phyloP scores from a whole-genome alignment of 2,113 vertebrate genomes.

The Epinephelus cyanopodus region DNA sequence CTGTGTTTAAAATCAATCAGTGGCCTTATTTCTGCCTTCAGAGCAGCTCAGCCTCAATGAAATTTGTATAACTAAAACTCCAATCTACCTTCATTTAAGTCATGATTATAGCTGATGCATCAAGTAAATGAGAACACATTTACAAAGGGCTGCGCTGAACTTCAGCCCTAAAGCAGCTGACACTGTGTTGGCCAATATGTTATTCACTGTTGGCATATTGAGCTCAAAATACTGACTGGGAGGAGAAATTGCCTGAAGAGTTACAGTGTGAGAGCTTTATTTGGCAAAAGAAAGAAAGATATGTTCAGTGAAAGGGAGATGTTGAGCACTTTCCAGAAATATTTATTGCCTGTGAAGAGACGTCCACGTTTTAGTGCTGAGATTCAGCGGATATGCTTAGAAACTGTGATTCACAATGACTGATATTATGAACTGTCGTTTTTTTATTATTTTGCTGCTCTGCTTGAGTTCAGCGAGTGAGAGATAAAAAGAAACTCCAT shows the following conservation, averaged over 20 bases:
- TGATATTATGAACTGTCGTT: slow-evolving; percentile 54
- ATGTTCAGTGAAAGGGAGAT: slow-evolving; percentile 34
- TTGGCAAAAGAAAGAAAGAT: slow-evolving; percentile 61
- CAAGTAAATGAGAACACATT: slow-evolving; percentile 3
- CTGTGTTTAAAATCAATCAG: background rate
- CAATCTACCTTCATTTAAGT: slow-evolving; percentile 25
- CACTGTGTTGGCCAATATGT: slow-evolving; percentile 29
- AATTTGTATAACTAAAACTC: slow-evolving; percentile 31
- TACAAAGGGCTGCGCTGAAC: background rate
- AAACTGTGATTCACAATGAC: slow-evolving; percentile 52
- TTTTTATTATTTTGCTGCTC: slow-evolving; percentile 40
- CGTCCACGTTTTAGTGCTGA: slow-evolving; percentile 38
- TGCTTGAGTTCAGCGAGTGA: slow-evolving; percentile 41
- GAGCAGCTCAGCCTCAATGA: background rate
- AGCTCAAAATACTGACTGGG: slow-evolving; percentile 34
- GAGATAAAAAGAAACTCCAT: slow-evolving; percentile 47
- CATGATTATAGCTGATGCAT: slow-evolving; percentile 28
- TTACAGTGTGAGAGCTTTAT: slow-evolving; percentile 62
- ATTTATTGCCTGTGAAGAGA: slow-evolving; percentile 66
- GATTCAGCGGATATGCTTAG: slow-evolving; percentile 28
- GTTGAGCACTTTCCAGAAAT: slow-evolving; percentile 51
- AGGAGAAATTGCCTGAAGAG: slow-evolving; percentile 56
- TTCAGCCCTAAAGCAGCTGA: slow-evolving; percentile 33
- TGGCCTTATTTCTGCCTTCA: background rate
- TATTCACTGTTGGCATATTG: slow-evolving; percentile 41